Evolutionary conservation across 35 echinoderm and acorn worm species (phyloP), one percentile per base, ranked within the genome.

Genomic region (Holothuria glaberrima): DNA sequence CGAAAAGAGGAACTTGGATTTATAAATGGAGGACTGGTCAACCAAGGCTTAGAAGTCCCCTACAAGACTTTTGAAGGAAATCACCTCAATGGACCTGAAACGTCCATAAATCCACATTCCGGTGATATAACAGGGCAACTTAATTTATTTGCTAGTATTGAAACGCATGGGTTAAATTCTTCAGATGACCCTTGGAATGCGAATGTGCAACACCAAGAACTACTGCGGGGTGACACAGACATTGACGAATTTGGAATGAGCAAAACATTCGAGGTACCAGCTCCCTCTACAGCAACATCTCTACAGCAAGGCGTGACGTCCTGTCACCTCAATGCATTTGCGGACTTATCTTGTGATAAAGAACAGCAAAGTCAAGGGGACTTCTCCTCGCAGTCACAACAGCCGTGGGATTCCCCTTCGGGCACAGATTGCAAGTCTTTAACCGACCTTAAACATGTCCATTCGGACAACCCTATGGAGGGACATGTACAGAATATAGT

Each of bases 181-280:
- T 17, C 30, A 13, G 12, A 38, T 20, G 0, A 19, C 14, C 12
- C 38, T 35, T 35, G 1, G 6, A 27, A 38, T 33, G 18, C 30
- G 12, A 21, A 73, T 35, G 17, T 28, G 12, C 12, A 73, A 73
- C 5, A 14, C 10, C 38, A 20, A 35, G 9, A 28, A 20, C 16
- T 19, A 20, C 5, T 22, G 5, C 71, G 4, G 4, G 44, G 2
- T n/a, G 33, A 16, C 18, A 75, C 34, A n/a, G 71, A 75, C 71
- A 2, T 38, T 29, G 71, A 75, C 24, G 71, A 45, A 31, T 75
- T 75, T 41, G 71, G 71, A 32, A 75, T 75, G 71, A 75, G 34
- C 44, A 75, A 75, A 75, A 31, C 71, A 17, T 75, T 75, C 20
- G 10, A 44, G 13, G 50, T 54, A 9, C 3, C 50, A 54, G 13